Evolutionary conservation across 2,888 invertebrate genomes (phyloP).

Genomic region (Nephrotoma appendiculata): DNA sequence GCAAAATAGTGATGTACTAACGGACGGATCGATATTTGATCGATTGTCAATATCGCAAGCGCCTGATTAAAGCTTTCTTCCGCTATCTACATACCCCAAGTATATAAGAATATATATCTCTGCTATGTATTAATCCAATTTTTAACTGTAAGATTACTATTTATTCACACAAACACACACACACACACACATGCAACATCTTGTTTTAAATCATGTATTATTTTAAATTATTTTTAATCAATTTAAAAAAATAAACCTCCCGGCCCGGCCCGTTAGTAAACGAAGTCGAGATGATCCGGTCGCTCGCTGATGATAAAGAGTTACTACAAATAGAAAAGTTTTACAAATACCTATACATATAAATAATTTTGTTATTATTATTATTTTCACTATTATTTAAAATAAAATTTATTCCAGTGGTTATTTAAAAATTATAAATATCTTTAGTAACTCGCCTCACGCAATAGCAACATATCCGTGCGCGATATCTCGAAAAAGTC

Average conservation of each 20-base stretch:
- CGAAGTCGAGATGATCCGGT: not conserved
- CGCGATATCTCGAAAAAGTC: not conserved
- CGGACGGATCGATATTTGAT: conserved; percentile 30
- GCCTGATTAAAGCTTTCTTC: conserved; percentile 13
- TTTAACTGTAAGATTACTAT: not conserved
- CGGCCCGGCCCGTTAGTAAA: not conserved
- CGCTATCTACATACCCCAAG: not conserved
- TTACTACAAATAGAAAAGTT: not conserved
- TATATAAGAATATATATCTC: not conserved
- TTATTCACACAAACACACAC: not conserved
- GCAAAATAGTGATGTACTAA: conserved; percentile 26
- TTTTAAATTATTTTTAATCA: not conserved
- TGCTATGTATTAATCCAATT: not conserved
- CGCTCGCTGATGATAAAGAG: not conserved
- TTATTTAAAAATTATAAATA: not conserved
- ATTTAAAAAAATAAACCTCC: not conserved
- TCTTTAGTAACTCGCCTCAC: not conserved
- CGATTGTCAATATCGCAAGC: conserved; percentile 25
- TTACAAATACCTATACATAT: not conserved
- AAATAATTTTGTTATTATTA: not conserved
- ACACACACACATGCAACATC: not conserved
- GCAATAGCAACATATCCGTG: not conserved
- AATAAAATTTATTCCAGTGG: not conserved
- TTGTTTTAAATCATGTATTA: not conserved
- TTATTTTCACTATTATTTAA: not conserved